These are phyloP conservation scores for Lanius collurio DNA, from an alignment of 2,113 vertebrate genomes.

Conservation along the genomic window DNA sequence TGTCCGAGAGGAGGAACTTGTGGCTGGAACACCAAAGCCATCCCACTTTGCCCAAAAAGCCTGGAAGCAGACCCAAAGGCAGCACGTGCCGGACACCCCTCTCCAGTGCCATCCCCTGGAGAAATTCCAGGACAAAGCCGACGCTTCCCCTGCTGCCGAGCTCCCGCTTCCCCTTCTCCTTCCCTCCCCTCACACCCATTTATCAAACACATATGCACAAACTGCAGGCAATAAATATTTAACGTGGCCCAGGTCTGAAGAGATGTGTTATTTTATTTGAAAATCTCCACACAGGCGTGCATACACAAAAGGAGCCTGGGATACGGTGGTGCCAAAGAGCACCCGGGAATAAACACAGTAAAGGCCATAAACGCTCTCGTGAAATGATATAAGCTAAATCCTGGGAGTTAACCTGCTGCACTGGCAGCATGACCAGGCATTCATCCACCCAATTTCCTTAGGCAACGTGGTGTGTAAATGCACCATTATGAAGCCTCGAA, in stretches of 20 bases:
- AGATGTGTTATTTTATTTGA: conserved; percentile 68
- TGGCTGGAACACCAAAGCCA: neutral
- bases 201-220: conserved; percentile 64
- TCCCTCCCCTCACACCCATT: neutral
- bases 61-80: neutral
- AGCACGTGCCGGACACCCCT: rapidly evolving
- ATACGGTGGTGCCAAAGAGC: conserved; percentile 63
- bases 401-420: conserved; percentile 72
- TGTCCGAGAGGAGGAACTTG: neutral
- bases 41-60: neutral
- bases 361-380: conserved; percentile 68
- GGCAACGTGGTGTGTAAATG: conserved; percentile 71
- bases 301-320: neutral
- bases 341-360: conserved; percentile 63
- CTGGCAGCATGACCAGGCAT: conserved; percentile 81
- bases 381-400: conserved; percentile 78
- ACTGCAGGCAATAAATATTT: conserved; percentile 76
- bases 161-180: neutral
- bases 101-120: neutral
- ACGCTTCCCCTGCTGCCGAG: neutral
- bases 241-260: conserved; percentile 51
- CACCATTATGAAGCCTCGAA: conserved; percentile 74
- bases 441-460: conserved; percentile 75
- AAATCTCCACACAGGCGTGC: conserved; percentile 38
- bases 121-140: conserved; percentile 3